Percentiles rank a stretch among this genome's conserved stretches.
Conservation (phyloP, 2,797 vertebrate species). For the Serranus cabrilla region DNA sequence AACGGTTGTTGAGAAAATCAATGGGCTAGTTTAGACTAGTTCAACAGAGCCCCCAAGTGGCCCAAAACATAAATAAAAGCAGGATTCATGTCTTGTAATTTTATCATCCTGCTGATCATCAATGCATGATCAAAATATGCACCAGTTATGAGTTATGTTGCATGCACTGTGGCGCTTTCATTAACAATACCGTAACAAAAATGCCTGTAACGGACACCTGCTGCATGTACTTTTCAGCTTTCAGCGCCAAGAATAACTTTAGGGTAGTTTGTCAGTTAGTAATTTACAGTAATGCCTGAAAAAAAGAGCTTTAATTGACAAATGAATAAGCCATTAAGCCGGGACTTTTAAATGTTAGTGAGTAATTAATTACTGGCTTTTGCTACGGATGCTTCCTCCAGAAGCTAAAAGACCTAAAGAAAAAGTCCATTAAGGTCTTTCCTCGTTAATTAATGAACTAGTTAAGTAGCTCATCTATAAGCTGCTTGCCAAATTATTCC, state of each 20-base stretch:
- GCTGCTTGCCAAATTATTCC: constrained; percentile 12
- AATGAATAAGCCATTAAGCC: constrained; percentile 5
- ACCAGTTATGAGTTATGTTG: too few species aligned
- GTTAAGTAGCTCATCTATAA: constrained; percentile 29
- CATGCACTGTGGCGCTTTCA: not conserved
- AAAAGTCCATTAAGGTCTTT: constrained; percentile 16
- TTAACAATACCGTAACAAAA: not conserved
- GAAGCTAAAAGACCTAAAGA: constrained; percentile 9
- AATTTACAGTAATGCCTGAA: not conserved
- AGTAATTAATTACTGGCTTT: constrained; percentile 14
- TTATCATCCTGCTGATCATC: not conserved
- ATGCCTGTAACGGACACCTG: not conserved
- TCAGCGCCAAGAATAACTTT: not conserved
- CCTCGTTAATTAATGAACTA: constrained; percentile 28
- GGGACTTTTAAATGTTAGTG: constrained; percentile 17
- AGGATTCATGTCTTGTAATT: not conserved
- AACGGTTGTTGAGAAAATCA: too few species aligned
- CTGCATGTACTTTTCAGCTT: not conserved
- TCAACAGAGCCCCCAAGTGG: not conserved
- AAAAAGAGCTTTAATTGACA: not conserved
- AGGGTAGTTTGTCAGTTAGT: not conserved
- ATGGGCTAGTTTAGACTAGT: too few species aligned
- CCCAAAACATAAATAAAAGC: not conserved
- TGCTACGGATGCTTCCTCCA: not conserved
- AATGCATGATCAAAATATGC: too few species aligned